Evolutionary conservation across 2,888 invertebrate species (phyloP).

Genomic region (Pseudanteris insignis): DNA sequence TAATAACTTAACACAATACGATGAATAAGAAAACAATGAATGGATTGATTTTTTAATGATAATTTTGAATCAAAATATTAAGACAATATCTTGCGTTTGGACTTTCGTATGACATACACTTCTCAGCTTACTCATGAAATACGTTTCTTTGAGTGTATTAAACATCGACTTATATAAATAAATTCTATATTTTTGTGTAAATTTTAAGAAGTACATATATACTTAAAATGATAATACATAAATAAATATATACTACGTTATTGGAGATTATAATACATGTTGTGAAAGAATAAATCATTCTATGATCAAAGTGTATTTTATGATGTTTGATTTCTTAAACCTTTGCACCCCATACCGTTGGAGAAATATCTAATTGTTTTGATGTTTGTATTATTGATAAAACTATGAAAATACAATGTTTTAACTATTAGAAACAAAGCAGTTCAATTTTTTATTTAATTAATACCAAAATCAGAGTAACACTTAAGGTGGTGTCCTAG

Average conservation of each 20-base stretch:
- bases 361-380: no score
- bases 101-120: no score
- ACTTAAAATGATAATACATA: constrained; percentile 58
- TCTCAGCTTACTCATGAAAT: constrained; percentile 43
- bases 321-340: not conserved
- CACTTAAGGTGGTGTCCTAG: no score
- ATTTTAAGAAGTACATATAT: constrained; percentile 56
- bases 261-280: constrained; percentile 63
- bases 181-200: constrained; percentile 66
- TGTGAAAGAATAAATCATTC: constrained; percentile 65
- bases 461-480: no score
- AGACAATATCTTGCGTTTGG: no score
- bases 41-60: no score
- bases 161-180: constrained; percentile 54
- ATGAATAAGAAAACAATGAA: not conserved
- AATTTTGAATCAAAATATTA: no score
- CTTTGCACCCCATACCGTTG: no score
- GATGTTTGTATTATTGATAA: not conserved
- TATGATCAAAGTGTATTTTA: constrained; percentile 55
- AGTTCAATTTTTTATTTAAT: no score
- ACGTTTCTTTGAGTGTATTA: constrained; percentile 53
- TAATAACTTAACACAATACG: not conserved
- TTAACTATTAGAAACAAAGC: no score
- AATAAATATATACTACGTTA: constrained; percentile 62
- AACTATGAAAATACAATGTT: not conserved